These are phyloP conservation scores for Lithobates pipiens DNA, from an alignment of 2,797 vertebrate genomes.

Conservation along the genomic window DNA sequence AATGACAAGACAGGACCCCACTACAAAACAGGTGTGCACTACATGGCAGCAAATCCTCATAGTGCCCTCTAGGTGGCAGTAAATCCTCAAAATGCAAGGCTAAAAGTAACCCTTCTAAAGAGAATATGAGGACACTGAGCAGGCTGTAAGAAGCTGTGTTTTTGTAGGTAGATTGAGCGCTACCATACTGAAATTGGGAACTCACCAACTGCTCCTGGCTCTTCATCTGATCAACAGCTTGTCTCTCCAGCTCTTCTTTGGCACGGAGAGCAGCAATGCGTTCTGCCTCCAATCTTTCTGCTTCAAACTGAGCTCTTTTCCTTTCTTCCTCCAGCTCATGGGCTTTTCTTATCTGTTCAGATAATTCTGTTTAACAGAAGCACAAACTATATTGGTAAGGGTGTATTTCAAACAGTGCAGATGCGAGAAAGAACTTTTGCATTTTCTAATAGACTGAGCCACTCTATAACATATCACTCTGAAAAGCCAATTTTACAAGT, in stretches of 20 bases:
- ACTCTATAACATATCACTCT: not conserved
- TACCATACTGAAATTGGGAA: not conserved
- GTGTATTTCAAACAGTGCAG: not conserved
- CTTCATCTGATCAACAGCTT: conserved; percentile 86
- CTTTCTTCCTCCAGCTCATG: conserved; percentile 87
- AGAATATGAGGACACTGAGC: not conserved
- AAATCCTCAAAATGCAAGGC: not conserved
- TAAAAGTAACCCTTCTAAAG: not conserved
- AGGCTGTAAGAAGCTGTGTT: not conserved
- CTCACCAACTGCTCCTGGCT: conserved; percentile 94
- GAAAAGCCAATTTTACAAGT: not conserved
- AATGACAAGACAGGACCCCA: no score
- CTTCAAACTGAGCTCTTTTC: conserved; percentile 83
- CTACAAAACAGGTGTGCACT: no score
- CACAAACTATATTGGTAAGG: not conserved
- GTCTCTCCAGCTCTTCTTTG: conserved; percentile 90
- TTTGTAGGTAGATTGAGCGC: not conserved
- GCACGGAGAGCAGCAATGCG: conserved; percentile 87
- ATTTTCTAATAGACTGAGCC: not conserved
- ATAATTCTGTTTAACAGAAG: conserved; percentile 79
- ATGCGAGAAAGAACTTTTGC: not conserved
- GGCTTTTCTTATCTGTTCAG: conserved; percentile 87
- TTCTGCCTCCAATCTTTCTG: conserved; percentile 87
- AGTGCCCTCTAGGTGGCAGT: not conserved
- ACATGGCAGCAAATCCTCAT: not conserved